A percentile compares a stretch with the other conserved stretches of the same genome.
Evolutionary conservation across 2,888 invertebrate species (phyloP).

Genomic region (Callimorpha dominula): DNA sequence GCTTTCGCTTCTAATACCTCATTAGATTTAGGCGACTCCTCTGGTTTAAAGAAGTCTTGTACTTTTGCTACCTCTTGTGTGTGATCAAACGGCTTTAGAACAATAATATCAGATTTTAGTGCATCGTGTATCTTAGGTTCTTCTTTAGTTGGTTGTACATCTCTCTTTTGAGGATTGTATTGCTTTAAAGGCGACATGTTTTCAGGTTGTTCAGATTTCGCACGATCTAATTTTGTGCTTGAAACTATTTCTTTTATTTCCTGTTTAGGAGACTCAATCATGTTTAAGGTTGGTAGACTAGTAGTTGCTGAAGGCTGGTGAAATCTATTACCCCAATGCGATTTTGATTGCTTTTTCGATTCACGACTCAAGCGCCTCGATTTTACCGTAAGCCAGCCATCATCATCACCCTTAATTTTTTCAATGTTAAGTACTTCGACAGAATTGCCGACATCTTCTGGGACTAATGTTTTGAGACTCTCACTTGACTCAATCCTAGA

Average conservation of each 20-base stretch:
- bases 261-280: slow-evolving; percentile 82
- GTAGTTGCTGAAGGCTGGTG: slow-evolving; percentile 94
- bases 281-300: slow-evolving; percentile 91
- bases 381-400: slow-evolving; percentile 97
- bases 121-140: slow-evolving; percentile 15
- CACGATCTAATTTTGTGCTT: slow-evolving; percentile 66
- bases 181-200: slow-evolving; percentile 28
- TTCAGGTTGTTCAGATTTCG: slow-evolving; percentile 78
- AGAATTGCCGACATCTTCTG: slow-evolving; percentile 79
- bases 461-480: slow-evolving; percentile 81
- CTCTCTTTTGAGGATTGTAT: not conserved
- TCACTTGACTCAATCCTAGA: slow-evolving; percentile 83
- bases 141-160: not conserved
- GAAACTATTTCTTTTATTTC: slow-evolving; percentile 67
- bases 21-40: slow-evolving; percentile 20
- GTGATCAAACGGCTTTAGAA: slow-evolving; percentile 43
- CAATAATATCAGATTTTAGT: slow-evolving; percentile 58
- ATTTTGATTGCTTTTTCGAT: slow-evolving; percentile 88
- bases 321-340: slow-evolving; percentile 91
- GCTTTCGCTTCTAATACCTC: slow-evolving; percentile 29
- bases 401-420: slow-evolving; percentile 78
- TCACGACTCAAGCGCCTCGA: slow-evolving; percentile 88
- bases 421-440: slow-evolving; percentile 83
- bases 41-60: slow-evolving; percentile 3
- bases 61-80: slow-evolving; percentile 61